Conservation (phyloP, 2,113 vertebrate genomes). For the Copsychus sechellarum region DNA sequence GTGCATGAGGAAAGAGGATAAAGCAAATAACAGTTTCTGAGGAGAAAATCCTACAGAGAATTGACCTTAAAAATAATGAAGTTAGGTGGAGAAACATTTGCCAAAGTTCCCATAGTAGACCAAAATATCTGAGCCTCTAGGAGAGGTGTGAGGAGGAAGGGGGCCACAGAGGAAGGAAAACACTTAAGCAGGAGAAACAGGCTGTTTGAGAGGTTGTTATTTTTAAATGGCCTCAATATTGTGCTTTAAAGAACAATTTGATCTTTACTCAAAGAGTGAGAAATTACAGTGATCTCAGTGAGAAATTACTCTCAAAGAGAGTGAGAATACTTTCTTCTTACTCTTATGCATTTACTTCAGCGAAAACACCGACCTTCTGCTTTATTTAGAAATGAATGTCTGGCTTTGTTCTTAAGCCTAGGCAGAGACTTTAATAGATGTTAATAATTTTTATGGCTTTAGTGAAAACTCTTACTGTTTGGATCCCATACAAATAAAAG, state of each 20-base stretch:
- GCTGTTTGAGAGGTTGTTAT: not conserved
- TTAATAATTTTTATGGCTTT: conserved; percentile 9
- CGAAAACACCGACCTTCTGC: not conserved
- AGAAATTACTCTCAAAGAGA: not conserved
- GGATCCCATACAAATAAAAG: conserved; percentile 59
- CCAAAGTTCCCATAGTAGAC: not conserved
- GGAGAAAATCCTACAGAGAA: not conserved
- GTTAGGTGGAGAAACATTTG: not conserved
- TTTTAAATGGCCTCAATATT: not conserved
- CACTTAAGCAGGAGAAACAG: not conserved
- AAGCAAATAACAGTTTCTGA: not conserved
- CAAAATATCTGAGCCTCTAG: not conserved
- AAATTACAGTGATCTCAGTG: not conserved
- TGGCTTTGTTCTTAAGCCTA: not conserved
- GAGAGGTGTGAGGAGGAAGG: not conserved
- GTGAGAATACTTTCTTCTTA: not conserved
- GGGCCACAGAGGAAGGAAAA: not conserved
- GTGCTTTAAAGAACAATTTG: not conserved
- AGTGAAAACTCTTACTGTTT: conserved; percentile 59
- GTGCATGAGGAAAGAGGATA: not conserved
- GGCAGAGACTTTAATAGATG: not conserved
- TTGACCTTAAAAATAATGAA: not conserved
- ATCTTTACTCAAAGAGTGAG: not conserved
- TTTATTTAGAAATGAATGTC: not conserved
- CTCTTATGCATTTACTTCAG: not conserved